Conservation (phyloP, 2,113 vertebrate genomes). For the Agapornis roseicollis region DNA sequence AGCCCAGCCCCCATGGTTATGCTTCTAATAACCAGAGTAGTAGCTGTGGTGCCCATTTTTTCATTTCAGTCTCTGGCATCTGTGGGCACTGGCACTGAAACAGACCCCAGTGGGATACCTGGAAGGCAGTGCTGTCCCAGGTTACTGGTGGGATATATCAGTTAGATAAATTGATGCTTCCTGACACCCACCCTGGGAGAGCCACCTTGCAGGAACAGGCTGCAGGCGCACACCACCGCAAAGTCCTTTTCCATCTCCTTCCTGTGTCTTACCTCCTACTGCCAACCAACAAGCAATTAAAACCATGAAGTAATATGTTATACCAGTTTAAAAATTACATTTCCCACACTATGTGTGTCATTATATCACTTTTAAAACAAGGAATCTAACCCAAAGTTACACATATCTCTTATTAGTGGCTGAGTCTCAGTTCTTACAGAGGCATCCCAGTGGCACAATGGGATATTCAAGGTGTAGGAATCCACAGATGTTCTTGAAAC, state of each 20-base stretch:
- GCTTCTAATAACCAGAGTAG: background rate
- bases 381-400: background rate
- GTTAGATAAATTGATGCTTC: background rate
- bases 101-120: background rate
- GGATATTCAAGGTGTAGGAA: rapidly evolving
- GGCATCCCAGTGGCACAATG: background rate
- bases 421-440: too few species aligned
- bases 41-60: background rate
- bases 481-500: background rate
- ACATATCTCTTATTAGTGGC: too few species aligned
- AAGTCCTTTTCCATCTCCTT: background rate
- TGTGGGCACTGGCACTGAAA: background rate
- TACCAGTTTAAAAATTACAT: background rate
- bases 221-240: background rate
- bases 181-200: background rate
- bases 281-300: background rate
- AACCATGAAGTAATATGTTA: background rate
- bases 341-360: background rate
- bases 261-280: background rate
- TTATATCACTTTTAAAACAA: background rate
- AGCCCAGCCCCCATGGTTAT: background rate
- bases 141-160: background rate
- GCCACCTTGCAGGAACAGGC: background rate
- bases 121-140: background rate
- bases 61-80: background rate